Percentiles rank a stretch among this genome's conserved stretches.
phyloP scores from a whole-genome alignment of 2,797 vertebrate genomes.

The Coregonus suidteri region DNA sequence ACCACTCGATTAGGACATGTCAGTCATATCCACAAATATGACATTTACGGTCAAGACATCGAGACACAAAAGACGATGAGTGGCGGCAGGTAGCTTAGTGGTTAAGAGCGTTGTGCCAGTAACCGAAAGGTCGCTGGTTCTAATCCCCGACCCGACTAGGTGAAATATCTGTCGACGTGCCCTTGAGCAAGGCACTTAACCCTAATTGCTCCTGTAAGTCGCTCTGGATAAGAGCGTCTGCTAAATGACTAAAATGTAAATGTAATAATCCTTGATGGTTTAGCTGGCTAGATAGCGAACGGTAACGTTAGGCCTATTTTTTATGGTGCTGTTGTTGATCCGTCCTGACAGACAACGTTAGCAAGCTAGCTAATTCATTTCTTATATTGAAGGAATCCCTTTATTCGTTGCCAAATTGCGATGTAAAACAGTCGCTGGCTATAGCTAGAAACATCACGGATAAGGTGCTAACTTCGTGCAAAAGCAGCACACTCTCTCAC shows the following conservation, averaged over 20 bases:
- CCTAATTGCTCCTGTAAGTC: too few relatives aligned
- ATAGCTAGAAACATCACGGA: neutral
- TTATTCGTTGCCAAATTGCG: neutral
- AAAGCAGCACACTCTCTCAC: constrained; percentile 60
- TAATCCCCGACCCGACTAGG: too few relatives aligned
- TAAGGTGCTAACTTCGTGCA: neutral
- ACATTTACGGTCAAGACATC: neutral
- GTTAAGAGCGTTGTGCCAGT: too few relatives aligned
- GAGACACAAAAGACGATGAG: neutral
- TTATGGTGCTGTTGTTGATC: neutral
- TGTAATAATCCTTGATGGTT: neutral
- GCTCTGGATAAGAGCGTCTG: too few relatives aligned
- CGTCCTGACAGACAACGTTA: neutral
- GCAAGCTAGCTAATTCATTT: neutral
- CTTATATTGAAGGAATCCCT: neutral
- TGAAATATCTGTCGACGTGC: too few relatives aligned
- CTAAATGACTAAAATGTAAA: too few relatives aligned
- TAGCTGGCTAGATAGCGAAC: neutral
- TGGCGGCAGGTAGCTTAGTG: too few relatives aligned
- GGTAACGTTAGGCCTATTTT: neutral
- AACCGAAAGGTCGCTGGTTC: too few relatives aligned
- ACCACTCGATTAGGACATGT: neutral
- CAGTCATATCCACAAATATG: neutral
- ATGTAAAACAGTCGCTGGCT: neutral
- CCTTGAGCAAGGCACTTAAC: too few relatives aligned